Base-by-base conservation (phyloP, 92 coral and sea anemone species). In the Umimayanthus kanabou region DNA sequence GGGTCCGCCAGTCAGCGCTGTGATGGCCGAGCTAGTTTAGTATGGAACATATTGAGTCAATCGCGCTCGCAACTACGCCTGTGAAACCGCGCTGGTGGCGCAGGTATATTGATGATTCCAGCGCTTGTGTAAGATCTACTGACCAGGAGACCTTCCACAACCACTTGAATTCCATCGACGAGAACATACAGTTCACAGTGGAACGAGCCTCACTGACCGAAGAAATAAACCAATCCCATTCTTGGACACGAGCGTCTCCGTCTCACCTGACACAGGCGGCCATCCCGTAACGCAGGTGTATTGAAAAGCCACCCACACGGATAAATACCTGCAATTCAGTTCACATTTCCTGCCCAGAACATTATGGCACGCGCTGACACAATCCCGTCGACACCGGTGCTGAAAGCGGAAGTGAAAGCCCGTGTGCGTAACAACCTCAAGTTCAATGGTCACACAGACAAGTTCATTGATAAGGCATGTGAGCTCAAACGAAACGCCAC, bases 81-180 rank as follows among this genome's bases (percentile, higher is more conserved):
- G 81, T 13, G 81, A 77, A 42, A 4, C 81, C 81, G 18, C 81
- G 81, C 18, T 77, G 64, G 81, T 77, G 81, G 81, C 65, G 18
- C 81, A 77, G 64, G 64, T 77, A 77, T 45, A 33, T 77, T 42
- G 81, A 77, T 77, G 81, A 77, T 77, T 77, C 81, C 7, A 77
- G 81, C 81, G 81, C 81, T 8, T 77, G 81, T 77, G 33, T 77
- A 4, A 77, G 81, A 42, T 77, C 81, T 77, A 77, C 81, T 42
- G 65, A 77, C 81, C 81, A 45, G 81, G 64, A 45, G 43, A 77
- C 18, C 64, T 77, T 77, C 65, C 81, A 77, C 81, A 45, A 77
- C 81, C 81, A 77, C 10, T 45, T 77, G 23, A 77, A 77, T 77
- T 77, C 81, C 81, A 77, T 77, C 18, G 18, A 45, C 64, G 64